These are phyloP conservation scores for Mythimna pallens DNA, from an alignment of 2,888 invertebrate species.

Conservation along the genomic window DNA sequence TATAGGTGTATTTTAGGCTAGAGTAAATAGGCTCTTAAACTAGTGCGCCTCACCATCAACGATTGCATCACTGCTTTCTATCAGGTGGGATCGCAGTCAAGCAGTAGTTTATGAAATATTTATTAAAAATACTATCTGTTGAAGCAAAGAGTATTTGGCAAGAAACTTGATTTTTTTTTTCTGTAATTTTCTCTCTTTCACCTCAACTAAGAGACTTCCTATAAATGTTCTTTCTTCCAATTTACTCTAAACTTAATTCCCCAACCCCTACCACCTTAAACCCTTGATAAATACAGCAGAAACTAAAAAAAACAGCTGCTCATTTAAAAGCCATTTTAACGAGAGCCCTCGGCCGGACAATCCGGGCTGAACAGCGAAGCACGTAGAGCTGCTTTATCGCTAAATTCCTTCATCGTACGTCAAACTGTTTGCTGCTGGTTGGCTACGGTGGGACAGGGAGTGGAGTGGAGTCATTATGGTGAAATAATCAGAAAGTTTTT, in stretches of 20 bases:
- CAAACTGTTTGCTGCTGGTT: conserved; percentile 72
- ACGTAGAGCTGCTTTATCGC: conserved; percentile 72
- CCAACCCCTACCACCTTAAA: conserved; percentile 10
- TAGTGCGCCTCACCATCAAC: too few relatives aligned
- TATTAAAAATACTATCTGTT: too few relatives aligned
- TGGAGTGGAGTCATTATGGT: conserved; percentile 55
- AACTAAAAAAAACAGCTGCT: conserved; percentile 58
- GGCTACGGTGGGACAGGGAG: conserved; percentile 57
- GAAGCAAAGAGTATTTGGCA: too few relatives aligned
- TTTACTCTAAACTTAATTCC: not conserved
- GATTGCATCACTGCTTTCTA: too few relatives aligned
- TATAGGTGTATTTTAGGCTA: too few relatives aligned
- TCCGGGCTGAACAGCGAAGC: conserved; percentile 59
- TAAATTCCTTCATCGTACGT: conserved; percentile 76
- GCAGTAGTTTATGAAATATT: too few relatives aligned
- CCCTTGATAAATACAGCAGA: conserved; percentile 32
- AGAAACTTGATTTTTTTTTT: too few relatives aligned
- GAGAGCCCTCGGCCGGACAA: conserved; percentile 53
- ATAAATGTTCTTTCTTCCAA: not conserved
- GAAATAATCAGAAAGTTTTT: not conserved
- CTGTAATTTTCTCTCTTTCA: too few relatives aligned
- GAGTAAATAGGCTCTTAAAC: too few relatives aligned
- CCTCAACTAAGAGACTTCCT: too few relatives aligned
- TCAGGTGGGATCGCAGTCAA: too few relatives aligned
- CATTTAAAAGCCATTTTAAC: conserved; percentile 67